These are phyloP conservation scores for Odontamblyopus lacepedii DNA, from an alignment of 2,797 vertebrate species.

Conservation along the genomic window DNA sequence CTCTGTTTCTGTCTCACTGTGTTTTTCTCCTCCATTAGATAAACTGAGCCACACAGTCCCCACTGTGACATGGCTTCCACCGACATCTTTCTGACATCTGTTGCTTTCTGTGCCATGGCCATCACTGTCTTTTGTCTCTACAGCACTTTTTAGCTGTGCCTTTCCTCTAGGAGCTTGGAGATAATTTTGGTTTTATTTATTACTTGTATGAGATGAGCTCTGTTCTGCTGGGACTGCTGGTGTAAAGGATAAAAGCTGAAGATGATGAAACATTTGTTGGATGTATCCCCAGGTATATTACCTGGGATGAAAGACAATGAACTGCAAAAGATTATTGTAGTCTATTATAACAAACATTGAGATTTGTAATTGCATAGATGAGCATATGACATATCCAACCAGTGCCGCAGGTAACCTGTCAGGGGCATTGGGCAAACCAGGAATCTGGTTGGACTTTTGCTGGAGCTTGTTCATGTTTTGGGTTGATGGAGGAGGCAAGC, in stretches of 20 bases:
- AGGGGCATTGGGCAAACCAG: neutral
- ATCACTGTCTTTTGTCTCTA: conserved; percentile 42
- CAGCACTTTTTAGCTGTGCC: conserved; percentile 60
- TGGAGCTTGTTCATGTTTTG: neutral
- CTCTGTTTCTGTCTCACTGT: conserved; percentile 36
- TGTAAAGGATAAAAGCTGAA: conserved; percentile 43
- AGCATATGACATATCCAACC: neutral
- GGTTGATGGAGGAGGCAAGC: neutral
- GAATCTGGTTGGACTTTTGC: neutral
- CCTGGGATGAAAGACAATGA: conserved; percentile 47
- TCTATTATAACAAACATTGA: conserved; percentile 7
- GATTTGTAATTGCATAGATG: neutral
- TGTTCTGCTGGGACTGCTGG: conserved; percentile 49
- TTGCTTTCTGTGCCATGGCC: conserved; percentile 57
- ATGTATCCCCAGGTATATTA: conserved; percentile 25
- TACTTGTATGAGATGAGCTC: conserved; percentile 64
- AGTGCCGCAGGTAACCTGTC: neutral
- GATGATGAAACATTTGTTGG: conserved; percentile 50
- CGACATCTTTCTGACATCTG: conserved; percentile 58
- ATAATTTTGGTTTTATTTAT: conserved; percentile 73
- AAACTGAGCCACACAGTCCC: conserved; percentile 32
- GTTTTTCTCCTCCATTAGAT: conserved; percentile 65
- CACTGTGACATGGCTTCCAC: conserved; percentile 38
- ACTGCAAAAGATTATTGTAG: conserved; percentile 55
- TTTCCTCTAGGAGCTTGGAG: conserved; percentile 50